Percentiles rank a stretch among this genome's conserved stretches.
phyloP scores from a whole-genome alignment of 1,140 invertebrate species.

The Aphidius ervi region DNA sequence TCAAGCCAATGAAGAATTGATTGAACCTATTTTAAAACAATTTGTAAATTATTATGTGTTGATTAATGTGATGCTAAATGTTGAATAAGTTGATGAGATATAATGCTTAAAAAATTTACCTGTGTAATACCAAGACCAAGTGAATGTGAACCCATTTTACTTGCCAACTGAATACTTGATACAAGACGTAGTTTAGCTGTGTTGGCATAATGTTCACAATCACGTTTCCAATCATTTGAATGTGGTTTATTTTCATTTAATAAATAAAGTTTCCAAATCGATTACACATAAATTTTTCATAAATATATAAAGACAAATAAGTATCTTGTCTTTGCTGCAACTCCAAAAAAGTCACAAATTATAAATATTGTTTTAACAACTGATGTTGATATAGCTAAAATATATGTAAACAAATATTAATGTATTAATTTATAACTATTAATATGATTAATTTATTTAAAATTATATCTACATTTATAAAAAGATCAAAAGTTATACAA shows the following conservation, averaged over 20 bases:
- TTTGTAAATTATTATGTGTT: no score
- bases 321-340: slow-evolving; percentile 36
- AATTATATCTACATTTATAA: no score
- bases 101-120: slow-evolving; percentile 24
- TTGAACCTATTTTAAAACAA: slow-evolving; percentile 14
- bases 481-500: no score
- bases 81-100: no score
- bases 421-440: not conserved
- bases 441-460: no score
- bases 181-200: slow-evolving; percentile 33
- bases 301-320: slow-evolving; percentile 40
- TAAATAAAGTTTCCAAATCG: slow-evolving; percentile 34
- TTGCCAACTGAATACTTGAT: slow-evolving; percentile 41
- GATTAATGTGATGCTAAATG: not conserved
- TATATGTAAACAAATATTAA: not conserved
- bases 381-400: slow-evolving; percentile 27
- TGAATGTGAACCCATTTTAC: slow-evolving; percentile 38
- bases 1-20: slow-evolving; percentile 28
- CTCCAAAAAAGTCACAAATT: slow-evolving; percentile 31
- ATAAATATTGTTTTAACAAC: slow-evolving; percentile 34
- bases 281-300: slow-evolving; percentile 39
- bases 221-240: slow-evolving; percentile 20
- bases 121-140: slow-evolving; percentile 28
- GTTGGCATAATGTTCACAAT: slow-evolving; percentile 24
- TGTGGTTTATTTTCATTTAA: slow-evolving; percentile 2